Percentiles rank a stretch among this genome's conserved stretches.
Conservation (phyloP, 1,140 invertebrate genomes). For the Rhagoletis pomonella region DNA sequence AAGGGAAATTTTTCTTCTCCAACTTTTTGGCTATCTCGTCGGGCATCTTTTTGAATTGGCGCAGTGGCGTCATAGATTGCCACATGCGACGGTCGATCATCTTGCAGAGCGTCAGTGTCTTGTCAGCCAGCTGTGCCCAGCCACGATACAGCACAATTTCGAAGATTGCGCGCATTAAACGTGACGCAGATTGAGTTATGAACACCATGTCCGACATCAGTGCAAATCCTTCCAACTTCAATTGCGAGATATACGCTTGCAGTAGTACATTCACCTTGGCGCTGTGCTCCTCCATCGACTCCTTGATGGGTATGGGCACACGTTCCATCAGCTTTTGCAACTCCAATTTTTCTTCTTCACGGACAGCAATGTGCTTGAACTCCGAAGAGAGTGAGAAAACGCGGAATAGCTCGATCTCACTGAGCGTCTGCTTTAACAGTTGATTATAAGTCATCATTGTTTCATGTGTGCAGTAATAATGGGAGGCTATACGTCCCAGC, state of each 20-base stretch:
- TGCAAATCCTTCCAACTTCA: constrained; percentile 98
- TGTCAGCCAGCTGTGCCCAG: constrained; percentile 98
- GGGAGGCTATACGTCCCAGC: constrained; percentile 96
- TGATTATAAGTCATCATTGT: constrained; percentile 98
- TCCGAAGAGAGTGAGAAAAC: constrained; percentile 98
- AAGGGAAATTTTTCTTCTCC: constrained; percentile 98
- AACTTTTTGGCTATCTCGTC: constrained; percentile 98
- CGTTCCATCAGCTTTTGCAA: constrained; percentile 97
- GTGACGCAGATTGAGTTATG: constrained; percentile 97
- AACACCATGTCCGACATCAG: constrained; percentile 99
- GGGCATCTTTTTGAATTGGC: constrained; percentile 98
- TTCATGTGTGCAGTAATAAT: constrained; percentile 98
- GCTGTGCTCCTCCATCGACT: constrained; percentile 98
- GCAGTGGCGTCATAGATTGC: constrained; percentile 98
- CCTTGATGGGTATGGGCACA: constrained; percentile 99
- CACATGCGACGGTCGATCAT: constrained; percentile 99
- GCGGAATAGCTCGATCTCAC: constrained; percentile 98
- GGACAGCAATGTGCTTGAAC: constrained; percentile 93
- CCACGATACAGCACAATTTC: constrained; percentile 93
- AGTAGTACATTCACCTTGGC: constrained; percentile 96
- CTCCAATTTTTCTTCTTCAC: constrained; percentile 99
- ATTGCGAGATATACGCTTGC: constrained; percentile 98
- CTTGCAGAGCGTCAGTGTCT: constrained; percentile 96
- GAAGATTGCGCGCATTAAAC: constrained; percentile 97
- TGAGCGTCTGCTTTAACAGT: constrained; percentile 95